Evolutionary conservation across 1,140 invertebrate species (phyloP).

Genomic region (Onthophagus taurus): DNA sequence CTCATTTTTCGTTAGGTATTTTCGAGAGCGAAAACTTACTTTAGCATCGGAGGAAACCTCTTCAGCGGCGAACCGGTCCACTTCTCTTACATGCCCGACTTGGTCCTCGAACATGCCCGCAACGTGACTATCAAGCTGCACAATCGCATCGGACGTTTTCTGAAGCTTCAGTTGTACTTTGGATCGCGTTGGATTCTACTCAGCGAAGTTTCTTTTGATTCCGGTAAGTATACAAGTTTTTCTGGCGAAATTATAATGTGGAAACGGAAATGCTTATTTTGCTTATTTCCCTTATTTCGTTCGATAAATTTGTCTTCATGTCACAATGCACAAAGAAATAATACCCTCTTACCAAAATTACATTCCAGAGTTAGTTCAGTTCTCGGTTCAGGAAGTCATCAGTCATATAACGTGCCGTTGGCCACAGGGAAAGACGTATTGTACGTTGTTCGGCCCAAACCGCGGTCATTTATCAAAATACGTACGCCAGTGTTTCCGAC

Average conservation of each 20-base stretch:
- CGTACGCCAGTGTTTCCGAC: too few species aligned
- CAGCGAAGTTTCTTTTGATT: constrained; percentile 75
- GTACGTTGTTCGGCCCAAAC: too few species aligned
- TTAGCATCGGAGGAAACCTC: constrained; percentile 58
- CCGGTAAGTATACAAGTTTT: constrained; percentile 52
- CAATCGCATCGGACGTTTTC: constrained; percentile 61
- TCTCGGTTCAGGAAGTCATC: too few species aligned
- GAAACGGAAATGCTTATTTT: neutral
- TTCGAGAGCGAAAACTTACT: constrained; percentile 57
- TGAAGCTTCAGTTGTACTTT: constrained; percentile 77
- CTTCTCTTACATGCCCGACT: constrained; percentile 72
- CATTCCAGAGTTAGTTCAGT: too few species aligned
- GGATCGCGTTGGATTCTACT: constrained; percentile 79
- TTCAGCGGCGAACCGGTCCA: constrained; percentile 55
- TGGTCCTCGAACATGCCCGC: constrained; percentile 68
- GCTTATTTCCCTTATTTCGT: neutral
- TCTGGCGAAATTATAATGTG: neutral
- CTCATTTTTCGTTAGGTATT: constrained; percentile 50
- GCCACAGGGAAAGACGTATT: too few species aligned
- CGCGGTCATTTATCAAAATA: too few species aligned
- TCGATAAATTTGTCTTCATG: too few species aligned
- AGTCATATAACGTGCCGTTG: too few species aligned
- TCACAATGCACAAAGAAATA: too few species aligned
- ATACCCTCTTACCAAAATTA: too few species aligned
- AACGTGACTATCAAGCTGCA: constrained; percentile 76